Evolutionary conservation across 2,113 vertebrate species (phyloP).

Genomic region (Piaya cayana): DNA sequence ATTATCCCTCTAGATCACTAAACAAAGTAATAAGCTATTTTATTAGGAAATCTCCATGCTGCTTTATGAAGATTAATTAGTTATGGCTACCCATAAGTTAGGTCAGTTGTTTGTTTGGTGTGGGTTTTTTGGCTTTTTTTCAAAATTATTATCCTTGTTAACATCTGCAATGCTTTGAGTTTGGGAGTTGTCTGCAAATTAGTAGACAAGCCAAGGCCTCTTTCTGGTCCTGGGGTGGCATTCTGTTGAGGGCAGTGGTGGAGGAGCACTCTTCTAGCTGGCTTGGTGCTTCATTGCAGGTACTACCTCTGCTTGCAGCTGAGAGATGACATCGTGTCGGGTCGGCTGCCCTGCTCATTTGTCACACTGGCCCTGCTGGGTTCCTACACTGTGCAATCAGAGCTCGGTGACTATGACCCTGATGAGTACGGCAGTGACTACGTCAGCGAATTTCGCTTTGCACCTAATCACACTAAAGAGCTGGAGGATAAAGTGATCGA

Average conservation of each 20-base stretch:
- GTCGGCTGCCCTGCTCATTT: conserved; percentile 94
- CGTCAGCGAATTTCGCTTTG: conserved; percentile 90
- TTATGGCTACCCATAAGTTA: background rate
- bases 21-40: background rate
- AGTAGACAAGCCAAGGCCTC: rapidly evolving
- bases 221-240: rapidly evolving
- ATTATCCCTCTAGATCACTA: background rate
- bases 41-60: background rate
- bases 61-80: background rate
- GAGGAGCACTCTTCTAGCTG: background rate
- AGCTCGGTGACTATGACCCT: conserved; percentile 92
- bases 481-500: conserved; percentile 95
- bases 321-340: conserved; percentile 91
- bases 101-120: background rate
- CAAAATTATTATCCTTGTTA: background rate
- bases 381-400: conserved; percentile 93
- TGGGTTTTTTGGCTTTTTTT: too few relatives aligned
- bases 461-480: conserved; percentile 94
- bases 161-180: background rate
- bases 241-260: rapidly evolving
- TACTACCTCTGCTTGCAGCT: conserved; percentile 97
- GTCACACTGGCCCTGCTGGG: conserved; percentile 92
- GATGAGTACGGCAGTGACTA: conserved; percentile 89
- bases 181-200: background rate
- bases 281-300: conserved; percentile 67